A percentile compares a stretch with the other conserved stretches of the same genome.
Evolutionary conservation across 2,797 vertebrate genomes (phyloP).

Genomic region (Xyrichtys novacula): DNA sequence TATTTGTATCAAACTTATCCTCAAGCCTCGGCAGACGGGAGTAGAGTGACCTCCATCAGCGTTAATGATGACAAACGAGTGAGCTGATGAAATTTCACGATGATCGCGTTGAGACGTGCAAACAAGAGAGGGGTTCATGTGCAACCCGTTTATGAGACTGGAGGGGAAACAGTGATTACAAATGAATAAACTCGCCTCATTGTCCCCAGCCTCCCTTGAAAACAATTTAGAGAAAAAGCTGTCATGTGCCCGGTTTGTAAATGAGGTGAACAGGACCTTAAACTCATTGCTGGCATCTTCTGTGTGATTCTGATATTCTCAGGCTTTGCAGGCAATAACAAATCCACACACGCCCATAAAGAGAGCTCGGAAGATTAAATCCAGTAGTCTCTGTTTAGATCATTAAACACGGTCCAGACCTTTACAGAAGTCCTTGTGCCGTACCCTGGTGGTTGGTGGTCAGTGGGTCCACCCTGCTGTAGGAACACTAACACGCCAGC

Average conservation of each 20-base stretch:
- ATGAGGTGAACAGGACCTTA: conserved; percentile 54
- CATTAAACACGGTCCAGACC: conserved; percentile 49
- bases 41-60: conserved; percentile 49
- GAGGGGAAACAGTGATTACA: conserved; percentile 51
- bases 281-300: conserved; percentile 37
- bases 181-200: conserved; percentile 50
- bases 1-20: conserved; percentile 48
- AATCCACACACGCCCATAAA: conserved; percentile 58
- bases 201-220: conserved; percentile 47
- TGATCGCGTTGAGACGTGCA: conserved; percentile 54
- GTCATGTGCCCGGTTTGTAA: conserved; percentile 49
- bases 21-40: conserved; percentile 45
- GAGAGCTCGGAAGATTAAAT: conserved; percentile 46
- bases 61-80: conserved; percentile 75
- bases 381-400: conserved; percentile 62
- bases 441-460: conserved; percentile 72
- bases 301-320: conserved; percentile 39
- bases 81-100: conserved; percentile 64
- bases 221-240: conserved; percentile 45
- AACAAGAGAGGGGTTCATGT: conserved; percentile 56
- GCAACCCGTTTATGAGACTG: conserved; percentile 50
- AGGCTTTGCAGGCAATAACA: conserved; percentile 46
- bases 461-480: conserved; percentile 75
- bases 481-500: conserved; percentile 60
- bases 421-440: conserved; percentile 45